A percentile compares a stretch with the other conserved stretches of the same genome.
Evolutionary conservation across 2,113 vertebrate species (phyloP).

Genomic region (Pholis gunnellus): DNA sequence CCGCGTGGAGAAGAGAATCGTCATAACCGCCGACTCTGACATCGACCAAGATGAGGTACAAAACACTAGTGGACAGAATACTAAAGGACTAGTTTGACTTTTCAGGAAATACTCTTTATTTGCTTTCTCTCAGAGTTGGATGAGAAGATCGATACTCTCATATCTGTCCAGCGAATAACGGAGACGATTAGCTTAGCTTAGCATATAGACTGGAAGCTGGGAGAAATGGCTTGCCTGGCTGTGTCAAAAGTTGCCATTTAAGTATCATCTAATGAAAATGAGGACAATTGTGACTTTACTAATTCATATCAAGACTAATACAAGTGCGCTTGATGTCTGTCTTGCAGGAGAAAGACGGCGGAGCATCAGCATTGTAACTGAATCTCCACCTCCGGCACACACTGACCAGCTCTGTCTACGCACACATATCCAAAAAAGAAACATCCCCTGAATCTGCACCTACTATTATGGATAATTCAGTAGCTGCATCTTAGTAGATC

Average conservation of each 20-base stretch:
- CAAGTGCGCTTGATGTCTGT: conserved; percentile 36
- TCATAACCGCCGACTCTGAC: conserved; percentile 93
- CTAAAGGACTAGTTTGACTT: neutral
- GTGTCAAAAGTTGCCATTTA: neutral
- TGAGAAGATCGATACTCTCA: neutral
- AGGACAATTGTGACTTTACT: neutral
- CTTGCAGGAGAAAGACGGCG: conserved; percentile 72
- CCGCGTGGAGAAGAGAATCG: conserved; percentile 95
- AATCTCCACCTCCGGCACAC: conserved; percentile 34
- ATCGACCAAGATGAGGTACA: conserved; percentile 92
- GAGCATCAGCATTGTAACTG: conserved; percentile 77
- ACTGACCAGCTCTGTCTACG: conserved; percentile 40
- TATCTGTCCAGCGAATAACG: neutral
- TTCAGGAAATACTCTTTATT: neutral
- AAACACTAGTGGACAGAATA: neutral
- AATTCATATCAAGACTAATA: neutral
- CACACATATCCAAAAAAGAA: conserved; percentile 49
- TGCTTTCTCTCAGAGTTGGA: neutral
- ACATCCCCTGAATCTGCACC: conserved; percentile 42
- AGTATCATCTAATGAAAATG: neutral
- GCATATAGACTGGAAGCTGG: neutral
- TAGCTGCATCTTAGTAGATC: conserved; percentile 50
- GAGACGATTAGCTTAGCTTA: neutral
- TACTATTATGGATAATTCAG: conserved; percentile 20
- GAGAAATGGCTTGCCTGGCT: neutral